Evolutionary conservation across 2,797 vertebrate genomes (phyloP).

Genomic region (Acipenser oxyrinchus): DNA sequence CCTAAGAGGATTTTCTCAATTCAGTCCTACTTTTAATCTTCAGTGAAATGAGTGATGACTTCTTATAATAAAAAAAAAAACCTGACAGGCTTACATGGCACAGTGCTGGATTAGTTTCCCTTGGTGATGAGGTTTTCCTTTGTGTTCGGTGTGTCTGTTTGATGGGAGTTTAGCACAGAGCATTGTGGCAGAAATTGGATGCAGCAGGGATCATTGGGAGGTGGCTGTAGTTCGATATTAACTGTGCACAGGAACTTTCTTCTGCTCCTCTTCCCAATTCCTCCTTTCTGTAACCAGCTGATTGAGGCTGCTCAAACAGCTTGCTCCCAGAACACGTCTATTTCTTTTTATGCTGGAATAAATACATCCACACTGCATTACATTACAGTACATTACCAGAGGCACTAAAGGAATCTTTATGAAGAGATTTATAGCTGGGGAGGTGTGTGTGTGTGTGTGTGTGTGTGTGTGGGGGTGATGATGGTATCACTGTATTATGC

Average conservation of each 20-base stretch:
- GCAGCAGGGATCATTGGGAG: slow-evolving; percentile 93
- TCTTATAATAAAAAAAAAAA: slow-evolving; percentile 97
- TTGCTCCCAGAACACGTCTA: slow-evolving; percentile 17
- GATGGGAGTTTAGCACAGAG: slow-evolving; percentile 98
- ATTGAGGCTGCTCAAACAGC: slow-evolving; percentile 45
- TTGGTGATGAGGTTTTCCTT: slow-evolving; percentile 98
- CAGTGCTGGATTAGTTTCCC: slow-evolving; percentile 95
- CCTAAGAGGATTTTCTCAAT: slow-evolving; percentile 99
- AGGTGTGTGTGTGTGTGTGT: background rate
- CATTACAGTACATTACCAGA: slow-evolving; percentile 15
- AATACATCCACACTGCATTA: slow-evolving; percentile 17
- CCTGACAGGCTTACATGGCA: slow-evolving; percentile 95
- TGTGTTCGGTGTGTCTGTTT: slow-evolving; percentile 95
- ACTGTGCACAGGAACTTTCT: slow-evolving; percentile 77
- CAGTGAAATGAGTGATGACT: slow-evolving; percentile 98
- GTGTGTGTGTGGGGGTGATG: background rate
- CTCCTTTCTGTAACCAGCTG: slow-evolving; percentile 53
- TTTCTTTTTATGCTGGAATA: slow-evolving; percentile 2
- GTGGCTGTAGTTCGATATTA: slow-evolving; percentile 91
- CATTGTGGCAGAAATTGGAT: slow-evolving; percentile 97
- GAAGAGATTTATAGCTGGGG: background rate
- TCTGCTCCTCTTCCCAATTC: slow-evolving; percentile 41
- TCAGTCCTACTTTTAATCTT: slow-evolving; percentile 99
- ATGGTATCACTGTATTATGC: too few relatives aligned
- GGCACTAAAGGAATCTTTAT: background rate